phyloP scores from a whole-genome alignment of 1,140 invertebrate genomes.

The Drosophila willistoni region DNA sequence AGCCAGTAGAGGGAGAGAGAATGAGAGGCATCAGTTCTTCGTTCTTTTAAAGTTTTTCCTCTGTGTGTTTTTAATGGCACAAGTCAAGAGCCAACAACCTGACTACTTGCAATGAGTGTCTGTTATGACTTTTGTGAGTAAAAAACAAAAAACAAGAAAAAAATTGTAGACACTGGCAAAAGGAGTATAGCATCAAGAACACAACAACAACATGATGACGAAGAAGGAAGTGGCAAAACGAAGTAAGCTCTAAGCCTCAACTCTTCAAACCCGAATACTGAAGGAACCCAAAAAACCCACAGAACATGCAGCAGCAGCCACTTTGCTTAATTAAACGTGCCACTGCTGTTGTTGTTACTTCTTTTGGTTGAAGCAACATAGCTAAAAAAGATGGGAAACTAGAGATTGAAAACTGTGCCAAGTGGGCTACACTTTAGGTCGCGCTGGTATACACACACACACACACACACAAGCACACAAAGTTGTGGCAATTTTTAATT shows the following conservation, averaged over 20 bases:
- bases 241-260: constrained; percentile 29
- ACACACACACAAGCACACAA: constrained; percentile 37
- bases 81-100: constrained; percentile 18
- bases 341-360: constrained; percentile 49
- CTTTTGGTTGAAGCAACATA: constrained; percentile 8
- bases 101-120: constrained; percentile 11
- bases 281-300: constrained; percentile 44
- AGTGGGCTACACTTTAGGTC: constrained; percentile 55
- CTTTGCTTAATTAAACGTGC: constrained; percentile 80
- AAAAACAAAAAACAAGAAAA: not conserved
- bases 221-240: constrained; percentile 11
- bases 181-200: not conserved
- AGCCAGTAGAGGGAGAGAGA: constrained; percentile 4
- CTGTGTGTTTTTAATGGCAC: constrained; percentile 15
- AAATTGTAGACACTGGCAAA: constrained; percentile 1
- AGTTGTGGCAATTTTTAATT: constrained; percentile 69
- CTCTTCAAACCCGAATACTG: constrained; percentile 31
- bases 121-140: constrained; percentile 7
- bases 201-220: not conserved
- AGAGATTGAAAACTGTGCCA: constrained; percentile 77
- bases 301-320: constrained; percentile 47
- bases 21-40: not conserved
- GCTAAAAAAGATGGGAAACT: constrained; percentile 30
- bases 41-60: constrained; percentile 9
- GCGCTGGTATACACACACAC: constrained; percentile 15